A percentile compares a stretch with the other conserved stretches of the same genome.
Conservation (phyloP, 1,140 invertebrate genomes). For the Drosophila eugracilis region DNA sequence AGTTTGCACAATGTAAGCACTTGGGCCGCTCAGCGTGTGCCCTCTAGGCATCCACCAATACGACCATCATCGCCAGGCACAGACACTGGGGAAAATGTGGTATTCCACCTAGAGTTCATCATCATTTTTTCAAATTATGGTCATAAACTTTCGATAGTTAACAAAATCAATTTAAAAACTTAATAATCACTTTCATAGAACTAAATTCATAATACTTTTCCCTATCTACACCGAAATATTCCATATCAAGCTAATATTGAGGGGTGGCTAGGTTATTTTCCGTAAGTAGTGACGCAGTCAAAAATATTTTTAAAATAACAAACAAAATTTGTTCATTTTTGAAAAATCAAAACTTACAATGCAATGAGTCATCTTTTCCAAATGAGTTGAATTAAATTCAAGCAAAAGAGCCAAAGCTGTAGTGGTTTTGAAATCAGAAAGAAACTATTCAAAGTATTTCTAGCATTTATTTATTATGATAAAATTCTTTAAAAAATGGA, state of each 20-base stretch:
- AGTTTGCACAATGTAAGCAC: slow-evolving; percentile 67
- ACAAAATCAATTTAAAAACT: too few species aligned
- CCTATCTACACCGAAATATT: background rate
- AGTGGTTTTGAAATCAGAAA: too few species aligned
- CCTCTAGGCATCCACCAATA: slow-evolving; percentile 57
- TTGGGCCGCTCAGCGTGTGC: slow-evolving; percentile 25
- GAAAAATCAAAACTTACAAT: background rate
- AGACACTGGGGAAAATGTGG: slow-evolving; percentile 4
- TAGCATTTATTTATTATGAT: too few species aligned
- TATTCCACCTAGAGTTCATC: too few species aligned
- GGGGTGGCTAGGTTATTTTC: background rate
- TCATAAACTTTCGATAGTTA: too few species aligned
- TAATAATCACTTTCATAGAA: background rate
- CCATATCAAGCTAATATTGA: background rate
- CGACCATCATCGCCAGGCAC: slow-evolving; percentile 19
- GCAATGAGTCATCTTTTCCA: background rate
- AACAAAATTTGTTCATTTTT: too few species aligned
- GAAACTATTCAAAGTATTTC: too few species aligned
- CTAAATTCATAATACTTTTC: background rate
- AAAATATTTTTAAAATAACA: background rate
- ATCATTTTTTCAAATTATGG: too few species aligned
- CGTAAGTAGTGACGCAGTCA: background rate
- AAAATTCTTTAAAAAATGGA: too few species aligned
- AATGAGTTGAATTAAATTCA: too few species aligned
- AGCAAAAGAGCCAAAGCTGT: too few species aligned